phyloP scores from a whole-genome alignment of 2,797 vertebrate species.

The Mionectes olivaceus region DNA sequence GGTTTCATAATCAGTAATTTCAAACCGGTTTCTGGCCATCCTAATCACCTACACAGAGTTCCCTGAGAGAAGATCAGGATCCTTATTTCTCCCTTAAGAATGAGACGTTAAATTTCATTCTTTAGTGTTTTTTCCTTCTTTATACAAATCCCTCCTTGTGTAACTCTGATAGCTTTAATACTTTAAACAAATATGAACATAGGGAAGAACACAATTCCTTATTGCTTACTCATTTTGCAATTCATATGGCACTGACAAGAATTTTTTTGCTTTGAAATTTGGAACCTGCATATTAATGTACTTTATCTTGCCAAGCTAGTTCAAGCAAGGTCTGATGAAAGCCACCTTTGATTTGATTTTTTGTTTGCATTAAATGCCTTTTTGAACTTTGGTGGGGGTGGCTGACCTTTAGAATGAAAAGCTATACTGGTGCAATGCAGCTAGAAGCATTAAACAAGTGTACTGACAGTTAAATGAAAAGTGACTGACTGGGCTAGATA shows the following conservation, averaged over 20 bases:
- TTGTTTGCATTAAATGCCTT: constrained; percentile 5
- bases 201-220: background rate
- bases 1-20: background rate
- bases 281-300: background rate
- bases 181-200: background rate
- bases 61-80: background rate
- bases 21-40: background rate
- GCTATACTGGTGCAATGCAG: constrained; percentile 18
- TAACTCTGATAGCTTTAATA: background rate
- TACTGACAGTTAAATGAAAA: constrained; percentile 11
- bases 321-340: constrained; percentile 11
- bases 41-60: background rate
- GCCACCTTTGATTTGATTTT: background rate
- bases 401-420: constrained; percentile 60
- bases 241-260: background rate
- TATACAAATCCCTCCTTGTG: background rate
- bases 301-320: background rate
- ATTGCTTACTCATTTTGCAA: background rate
- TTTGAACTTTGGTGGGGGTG: constrained; percentile 43
- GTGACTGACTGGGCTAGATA: background rate
- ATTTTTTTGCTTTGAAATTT: background rate
- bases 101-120: background rate
- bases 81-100: background rate
- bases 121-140: background rate
- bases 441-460: constrained; percentile 1